phyloP scores from a whole-genome alignment of 2,797 vertebrate species.

The Dallia pectoralis region DNA sequence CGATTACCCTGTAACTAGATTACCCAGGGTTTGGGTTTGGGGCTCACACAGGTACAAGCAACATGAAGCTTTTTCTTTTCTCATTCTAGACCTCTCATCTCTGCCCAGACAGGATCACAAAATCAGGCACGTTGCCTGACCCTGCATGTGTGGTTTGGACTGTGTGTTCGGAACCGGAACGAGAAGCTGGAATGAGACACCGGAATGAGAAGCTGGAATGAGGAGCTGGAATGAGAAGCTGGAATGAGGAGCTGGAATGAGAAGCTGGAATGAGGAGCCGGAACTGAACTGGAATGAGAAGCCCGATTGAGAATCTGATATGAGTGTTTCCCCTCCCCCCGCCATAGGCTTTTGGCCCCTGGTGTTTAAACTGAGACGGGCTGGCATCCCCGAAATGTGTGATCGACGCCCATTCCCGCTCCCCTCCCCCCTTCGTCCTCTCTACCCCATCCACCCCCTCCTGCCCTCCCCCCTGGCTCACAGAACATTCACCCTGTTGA shows the following conservation, averaged over 20 bases:
- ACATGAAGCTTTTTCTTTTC: background rate
- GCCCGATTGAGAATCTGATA: too few species aligned
- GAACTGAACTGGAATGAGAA: conserved; percentile 28
- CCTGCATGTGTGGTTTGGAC: conserved; percentile 17
- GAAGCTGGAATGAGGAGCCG: too few species aligned
- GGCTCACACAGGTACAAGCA: background rate
- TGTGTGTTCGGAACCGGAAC: background rate
- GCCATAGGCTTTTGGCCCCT: conserved; percentile 5
- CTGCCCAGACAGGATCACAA: background rate
- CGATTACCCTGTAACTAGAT: too few species aligned
- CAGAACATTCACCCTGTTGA: background rate
- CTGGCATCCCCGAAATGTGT: conserved; percentile 60
- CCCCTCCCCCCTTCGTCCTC: conserved; percentile 7
- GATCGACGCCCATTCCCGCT: conserved; percentile 26
- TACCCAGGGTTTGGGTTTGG: too few species aligned
- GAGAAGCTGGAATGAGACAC: conserved; percentile 31
- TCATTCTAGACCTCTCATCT: background rate
- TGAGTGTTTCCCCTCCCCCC: conserved; percentile 30
- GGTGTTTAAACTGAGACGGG: conserved; percentile 35
- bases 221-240: conserved; percentile 35
- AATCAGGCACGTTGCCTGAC: background rate
- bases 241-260: too few species aligned
- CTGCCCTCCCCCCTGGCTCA: background rate
- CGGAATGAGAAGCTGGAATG: too few species aligned
- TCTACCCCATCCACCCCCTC: conserved; percentile 11